Evolutionary conservation across 1,140 invertebrate genomes (phyloP).

Genomic region (Drosophila trapezifrons): DNA sequence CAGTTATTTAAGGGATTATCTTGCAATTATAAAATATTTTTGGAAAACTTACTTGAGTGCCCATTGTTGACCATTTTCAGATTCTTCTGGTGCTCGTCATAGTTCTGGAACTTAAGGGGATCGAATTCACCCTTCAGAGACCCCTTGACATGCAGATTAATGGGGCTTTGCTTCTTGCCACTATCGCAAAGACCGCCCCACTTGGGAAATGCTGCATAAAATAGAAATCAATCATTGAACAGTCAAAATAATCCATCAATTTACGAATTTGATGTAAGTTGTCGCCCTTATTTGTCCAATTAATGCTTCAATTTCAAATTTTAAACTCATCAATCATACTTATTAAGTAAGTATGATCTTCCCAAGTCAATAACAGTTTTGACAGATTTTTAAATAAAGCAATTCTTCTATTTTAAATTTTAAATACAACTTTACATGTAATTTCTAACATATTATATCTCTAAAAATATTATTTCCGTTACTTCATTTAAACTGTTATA

Average conservation of each 20-base stretch:
- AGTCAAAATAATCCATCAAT: not conserved
- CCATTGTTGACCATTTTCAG: conserved; percentile 85
- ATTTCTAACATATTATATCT: not conserved
- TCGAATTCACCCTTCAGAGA: conserved; percentile 78
- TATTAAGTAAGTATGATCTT: not conserved
- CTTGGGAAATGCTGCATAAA: conserved; percentile 74
- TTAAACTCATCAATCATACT: not conserved
- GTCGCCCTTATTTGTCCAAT: too few species aligned
- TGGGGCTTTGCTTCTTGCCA: conserved; percentile 85
- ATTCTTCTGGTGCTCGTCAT: conserved; percentile 72
- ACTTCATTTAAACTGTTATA: not conserved
- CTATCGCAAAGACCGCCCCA: conserved; percentile 84
- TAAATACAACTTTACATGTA: too few species aligned
- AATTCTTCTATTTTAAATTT: not conserved
- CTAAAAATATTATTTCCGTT: too few species aligned
- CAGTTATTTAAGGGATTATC: not conserved
- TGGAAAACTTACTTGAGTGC: conserved; percentile 84
- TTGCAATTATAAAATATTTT: not conserved
- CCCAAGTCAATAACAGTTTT: not conserved
- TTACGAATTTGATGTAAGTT: not conserved
- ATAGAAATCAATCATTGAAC: not conserved
- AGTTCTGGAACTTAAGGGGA: conserved; percentile 82
- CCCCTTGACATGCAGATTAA: conserved; percentile 76
- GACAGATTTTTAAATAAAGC: not conserved
- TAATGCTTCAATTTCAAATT: not conserved